A percentile compares a stretch with the other conserved stretches of the same genome.
These are phyloP conservation scores for Drosophila oshimai DNA, from an alignment of 1,140 invertebrate species.

Conservation along the genomic window DNA sequence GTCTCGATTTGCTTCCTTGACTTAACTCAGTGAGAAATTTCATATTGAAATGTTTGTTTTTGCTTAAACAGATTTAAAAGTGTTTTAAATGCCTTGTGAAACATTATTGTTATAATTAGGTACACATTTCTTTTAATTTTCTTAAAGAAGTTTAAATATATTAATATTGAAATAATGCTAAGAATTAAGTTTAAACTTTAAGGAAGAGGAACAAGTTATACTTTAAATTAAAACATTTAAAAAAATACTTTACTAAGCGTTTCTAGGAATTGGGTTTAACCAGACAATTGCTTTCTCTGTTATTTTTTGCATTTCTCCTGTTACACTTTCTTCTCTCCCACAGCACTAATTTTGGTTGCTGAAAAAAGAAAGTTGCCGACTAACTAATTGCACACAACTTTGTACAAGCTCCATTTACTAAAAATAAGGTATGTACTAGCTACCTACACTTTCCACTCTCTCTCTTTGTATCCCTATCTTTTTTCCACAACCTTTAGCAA, in stretches of 20 bases:
- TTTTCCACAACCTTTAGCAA: slow-evolving; percentile 6
- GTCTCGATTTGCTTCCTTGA: neutral
- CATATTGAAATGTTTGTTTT: too few species aligned
- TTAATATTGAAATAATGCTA: too few species aligned
- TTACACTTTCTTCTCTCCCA: neutral
- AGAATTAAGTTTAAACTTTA: neutral
- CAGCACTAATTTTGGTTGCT: slow-evolving; percentile 17
- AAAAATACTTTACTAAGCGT: neutral
- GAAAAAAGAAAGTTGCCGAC: slow-evolving; percentile 23
- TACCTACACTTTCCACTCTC: neutral
- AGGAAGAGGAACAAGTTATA: too few species aligned
- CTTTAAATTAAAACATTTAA: neutral
- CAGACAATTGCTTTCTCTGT: neutral
- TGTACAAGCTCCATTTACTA: slow-evolving; percentile 38
- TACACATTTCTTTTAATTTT: too few species aligned
- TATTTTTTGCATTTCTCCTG: neutral
- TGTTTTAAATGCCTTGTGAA: too few species aligned
- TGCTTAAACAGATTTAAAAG: too few species aligned
- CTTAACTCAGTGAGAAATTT: neutral
- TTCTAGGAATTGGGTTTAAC: neutral
- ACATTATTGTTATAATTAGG: too few species aligned
- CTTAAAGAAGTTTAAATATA: too few species aligned
- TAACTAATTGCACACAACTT: slow-evolving; percentile 48
- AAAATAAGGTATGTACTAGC: slow-evolving; percentile 29
- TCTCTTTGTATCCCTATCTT: neutral